phyloP scores from a whole-genome alignment of 2,888 invertebrate species.

The Hartigia nigra region DNA sequence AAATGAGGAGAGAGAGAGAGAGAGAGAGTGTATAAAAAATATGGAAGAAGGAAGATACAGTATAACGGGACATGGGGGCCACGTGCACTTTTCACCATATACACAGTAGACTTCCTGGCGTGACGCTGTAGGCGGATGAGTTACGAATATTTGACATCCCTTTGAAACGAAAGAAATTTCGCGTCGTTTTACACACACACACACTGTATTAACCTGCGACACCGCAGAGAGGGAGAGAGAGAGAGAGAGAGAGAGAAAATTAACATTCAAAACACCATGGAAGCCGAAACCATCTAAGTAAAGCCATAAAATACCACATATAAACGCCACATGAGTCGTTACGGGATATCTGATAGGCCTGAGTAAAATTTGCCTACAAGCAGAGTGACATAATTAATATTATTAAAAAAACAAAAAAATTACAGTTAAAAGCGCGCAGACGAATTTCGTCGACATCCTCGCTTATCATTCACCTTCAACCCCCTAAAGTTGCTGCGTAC shows the following conservation, averaged over 20 bases:
- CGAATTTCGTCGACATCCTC: background rate
- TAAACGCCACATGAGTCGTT: background rate
- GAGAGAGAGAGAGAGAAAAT: no score
- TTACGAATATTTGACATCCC: background rate
- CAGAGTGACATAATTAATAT: background rate
- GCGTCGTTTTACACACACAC: background rate
- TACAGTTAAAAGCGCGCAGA: background rate
- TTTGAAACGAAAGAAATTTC: background rate
- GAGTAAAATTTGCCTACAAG: background rate
- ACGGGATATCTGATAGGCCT: background rate
- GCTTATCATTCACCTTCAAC: background rate
- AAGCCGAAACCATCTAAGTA: slow-evolving; percentile 50
- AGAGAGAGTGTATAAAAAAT: background rate
- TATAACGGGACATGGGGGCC: background rate
- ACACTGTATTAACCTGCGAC: no score
- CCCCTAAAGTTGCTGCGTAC: background rate
- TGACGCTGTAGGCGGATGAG: background rate
- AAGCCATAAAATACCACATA: no score
- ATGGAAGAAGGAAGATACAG: background rate
- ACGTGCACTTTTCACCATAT: background rate
- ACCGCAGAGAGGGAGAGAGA: no score
- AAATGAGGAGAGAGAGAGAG: background rate
- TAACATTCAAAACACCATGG: slow-evolving; percentile 27
- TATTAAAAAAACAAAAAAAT: background rate
- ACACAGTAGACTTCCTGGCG: background rate